Evolutionary conservation across 2,113 vertebrate genomes (phyloP).

Genomic region (Erinaceus europaeus): DNA sequence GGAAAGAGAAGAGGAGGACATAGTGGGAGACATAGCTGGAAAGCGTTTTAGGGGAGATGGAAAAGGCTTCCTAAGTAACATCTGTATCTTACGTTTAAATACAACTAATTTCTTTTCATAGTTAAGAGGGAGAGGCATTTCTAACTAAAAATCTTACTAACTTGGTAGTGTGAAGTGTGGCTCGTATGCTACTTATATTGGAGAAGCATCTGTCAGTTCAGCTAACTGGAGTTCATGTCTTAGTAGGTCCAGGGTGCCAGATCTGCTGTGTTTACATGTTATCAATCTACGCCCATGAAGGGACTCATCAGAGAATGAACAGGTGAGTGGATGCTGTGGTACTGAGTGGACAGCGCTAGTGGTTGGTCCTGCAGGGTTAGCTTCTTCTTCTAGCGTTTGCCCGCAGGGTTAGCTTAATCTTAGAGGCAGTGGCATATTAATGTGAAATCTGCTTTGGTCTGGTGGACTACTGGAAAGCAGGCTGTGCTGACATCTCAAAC

Average conservation of each 20-base stretch:
- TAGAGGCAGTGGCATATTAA: too few relatives aligned
- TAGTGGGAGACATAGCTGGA: background rate
- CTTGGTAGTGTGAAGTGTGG: background rate
- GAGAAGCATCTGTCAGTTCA: background rate
- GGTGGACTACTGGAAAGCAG: background rate
- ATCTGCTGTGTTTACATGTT: background rate
- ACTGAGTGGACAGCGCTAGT: too few relatives aligned
- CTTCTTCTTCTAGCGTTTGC: too few relatives aligned
- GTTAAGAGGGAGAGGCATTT: background rate
- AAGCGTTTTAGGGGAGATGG: background rate
- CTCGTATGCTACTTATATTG: background rate
- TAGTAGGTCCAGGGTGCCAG: background rate
- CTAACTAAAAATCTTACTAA: background rate
- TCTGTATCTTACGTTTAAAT: background rate
- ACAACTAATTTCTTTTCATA: background rate
- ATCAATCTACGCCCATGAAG: background rate
- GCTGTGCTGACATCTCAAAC: background rate
- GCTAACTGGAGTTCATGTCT: background rate
- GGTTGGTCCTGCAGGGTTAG: too few relatives aligned
- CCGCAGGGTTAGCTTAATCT: background rate
- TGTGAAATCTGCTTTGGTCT: background rate
- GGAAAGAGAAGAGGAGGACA: background rate
- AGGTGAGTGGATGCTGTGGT: background rate
- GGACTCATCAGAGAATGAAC: background rate
- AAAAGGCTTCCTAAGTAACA: background rate